These are phyloP conservation scores for Heteronetta atricapilla DNA, from an alignment of 2,113 vertebrate genomes.

Conservation along the genomic window DNA sequence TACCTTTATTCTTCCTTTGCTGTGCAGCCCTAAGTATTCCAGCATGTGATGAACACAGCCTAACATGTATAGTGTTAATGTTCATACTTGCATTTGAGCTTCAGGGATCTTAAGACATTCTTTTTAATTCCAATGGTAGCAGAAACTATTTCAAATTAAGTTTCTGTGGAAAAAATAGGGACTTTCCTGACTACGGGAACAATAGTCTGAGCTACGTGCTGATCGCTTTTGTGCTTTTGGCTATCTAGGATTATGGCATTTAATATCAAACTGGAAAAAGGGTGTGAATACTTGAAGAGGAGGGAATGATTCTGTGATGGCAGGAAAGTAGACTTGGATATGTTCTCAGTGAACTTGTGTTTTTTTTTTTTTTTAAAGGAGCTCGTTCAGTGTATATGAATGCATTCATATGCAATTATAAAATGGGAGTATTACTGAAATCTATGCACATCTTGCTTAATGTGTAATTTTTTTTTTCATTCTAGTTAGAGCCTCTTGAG, in stretches of 20 bases:
- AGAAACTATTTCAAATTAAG: neutral
- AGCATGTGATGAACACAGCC: slow-evolving; percentile 22
- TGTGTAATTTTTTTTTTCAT: slow-evolving; percentile 29
- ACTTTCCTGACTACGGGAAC: neutral
- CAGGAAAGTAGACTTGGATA: neutral
- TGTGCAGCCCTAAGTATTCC: slow-evolving; percentile 47
- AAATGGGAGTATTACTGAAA: neutral
- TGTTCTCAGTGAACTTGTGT: neutral
- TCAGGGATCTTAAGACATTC: slow-evolving; percentile 22
- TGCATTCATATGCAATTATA: neutral
- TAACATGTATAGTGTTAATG: slow-evolving; percentile 15
- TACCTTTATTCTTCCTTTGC: slow-evolving; percentile 64
- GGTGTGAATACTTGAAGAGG: neutral
- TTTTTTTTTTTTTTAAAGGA: too few relatives aligned
- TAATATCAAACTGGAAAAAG: neutral
- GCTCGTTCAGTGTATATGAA: neutral
- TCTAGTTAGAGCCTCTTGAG: slow-evolving; percentile 91
- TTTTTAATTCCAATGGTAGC: neutral
- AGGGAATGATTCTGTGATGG: neutral
- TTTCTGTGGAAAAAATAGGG: neutral
- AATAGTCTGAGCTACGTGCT: neutral
- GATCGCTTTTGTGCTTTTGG: neutral
- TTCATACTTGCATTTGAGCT: slow-evolving; percentile 27
- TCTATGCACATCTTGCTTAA: neutral
- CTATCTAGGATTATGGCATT: neutral